phyloP scores from a whole-genome alignment of 2,888 invertebrate species.

The Tribolium freemani region DNA sequence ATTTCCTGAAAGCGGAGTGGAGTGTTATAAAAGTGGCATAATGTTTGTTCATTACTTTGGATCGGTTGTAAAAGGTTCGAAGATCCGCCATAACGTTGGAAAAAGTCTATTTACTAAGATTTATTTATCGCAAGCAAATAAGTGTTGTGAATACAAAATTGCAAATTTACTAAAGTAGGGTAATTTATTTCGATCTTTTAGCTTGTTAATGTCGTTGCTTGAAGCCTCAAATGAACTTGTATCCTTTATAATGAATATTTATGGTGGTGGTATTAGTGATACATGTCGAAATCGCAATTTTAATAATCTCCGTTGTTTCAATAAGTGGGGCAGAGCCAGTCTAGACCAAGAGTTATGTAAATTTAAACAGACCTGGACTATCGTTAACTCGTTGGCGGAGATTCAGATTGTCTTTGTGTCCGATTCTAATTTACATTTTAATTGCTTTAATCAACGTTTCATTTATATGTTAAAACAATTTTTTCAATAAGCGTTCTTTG shows the following conservation, averaged over 20 bases:
- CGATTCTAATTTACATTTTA: constrained; percentile 23
- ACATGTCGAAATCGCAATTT: constrained; percentile 2
- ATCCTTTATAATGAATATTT: constrained; percentile 15
- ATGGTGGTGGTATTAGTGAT: constrained; percentile 12
- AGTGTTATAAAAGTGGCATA: background rate
- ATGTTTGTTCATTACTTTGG: background rate
- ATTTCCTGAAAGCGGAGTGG: background rate
- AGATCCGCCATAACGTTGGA: constrained; percentile 1
- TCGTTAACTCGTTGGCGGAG: constrained; percentile 12
- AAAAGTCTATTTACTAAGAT: constrained; percentile 31
- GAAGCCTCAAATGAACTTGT: background rate
- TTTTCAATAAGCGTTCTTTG: background rate
- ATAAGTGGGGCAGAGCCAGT: constrained; percentile 13
- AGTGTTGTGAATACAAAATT: constrained; percentile 28
- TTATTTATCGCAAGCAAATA: constrained; percentile 25
- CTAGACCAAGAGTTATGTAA: constrained; percentile 33
- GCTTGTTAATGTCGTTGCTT: background rate
- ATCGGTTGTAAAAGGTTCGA: constrained; percentile 19
- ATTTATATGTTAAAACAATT: constrained; percentile 11
- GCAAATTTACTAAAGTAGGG: constrained; percentile 11
- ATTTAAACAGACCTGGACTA: constrained; percentile 28
- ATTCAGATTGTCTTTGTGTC: constrained; percentile 22
- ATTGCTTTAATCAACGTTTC: constrained; percentile 25
- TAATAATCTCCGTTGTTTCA: constrained; percentile 22
- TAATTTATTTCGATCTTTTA: constrained; percentile 4